These are phyloP conservation scores for Drosophila ochracea DNA, from an alignment of 2,888 invertebrate genomes.

Conservation along the genomic window DNA sequence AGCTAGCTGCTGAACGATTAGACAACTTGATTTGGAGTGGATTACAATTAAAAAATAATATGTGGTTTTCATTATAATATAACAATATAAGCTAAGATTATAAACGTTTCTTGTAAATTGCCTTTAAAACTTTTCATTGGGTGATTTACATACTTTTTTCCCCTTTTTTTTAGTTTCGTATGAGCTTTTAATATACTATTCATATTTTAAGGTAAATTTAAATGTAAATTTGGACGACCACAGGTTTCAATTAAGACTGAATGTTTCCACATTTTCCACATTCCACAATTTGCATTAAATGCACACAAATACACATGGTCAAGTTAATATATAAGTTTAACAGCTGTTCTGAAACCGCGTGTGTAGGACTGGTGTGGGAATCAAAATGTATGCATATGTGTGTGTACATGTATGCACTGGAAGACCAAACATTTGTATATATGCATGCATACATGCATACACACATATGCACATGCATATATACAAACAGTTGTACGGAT, in stretches of 20 bases:
- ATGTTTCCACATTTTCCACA: not conserved
- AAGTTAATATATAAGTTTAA: slow-evolving; percentile 37
- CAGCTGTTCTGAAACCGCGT: slow-evolving; percentile 29
- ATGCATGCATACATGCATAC: slow-evolving; percentile 15
- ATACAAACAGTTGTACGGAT: slow-evolving; percentile 4
- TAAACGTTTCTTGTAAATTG: not conserved
- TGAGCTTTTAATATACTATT: not conserved
- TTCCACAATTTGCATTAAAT: slow-evolving; percentile 15
- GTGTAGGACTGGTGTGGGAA: slow-evolving; percentile 30
- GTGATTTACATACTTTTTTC: not conserved
- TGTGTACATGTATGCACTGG: slow-evolving; percentile 9
- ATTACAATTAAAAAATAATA: not conserved
- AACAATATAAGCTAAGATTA: not conserved
- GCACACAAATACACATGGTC: slow-evolving; percentile 26
- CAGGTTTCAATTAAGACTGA: not conserved
- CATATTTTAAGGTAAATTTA: not conserved
- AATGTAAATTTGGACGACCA: not conserved
- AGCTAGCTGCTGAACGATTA: not conserved
- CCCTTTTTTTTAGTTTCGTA: not conserved
- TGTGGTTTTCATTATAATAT: not conserved
- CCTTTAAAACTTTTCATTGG: not conserved
- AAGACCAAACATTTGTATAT: slow-evolving; percentile 11
- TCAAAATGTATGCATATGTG: slow-evolving; percentile 19
- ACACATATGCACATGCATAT: slow-evolving; percentile 22
- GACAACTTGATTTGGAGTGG: not conserved